phyloP scores from a whole-genome alignment of 2,113 vertebrate species.

The Pseudonaja textilis region DNA sequence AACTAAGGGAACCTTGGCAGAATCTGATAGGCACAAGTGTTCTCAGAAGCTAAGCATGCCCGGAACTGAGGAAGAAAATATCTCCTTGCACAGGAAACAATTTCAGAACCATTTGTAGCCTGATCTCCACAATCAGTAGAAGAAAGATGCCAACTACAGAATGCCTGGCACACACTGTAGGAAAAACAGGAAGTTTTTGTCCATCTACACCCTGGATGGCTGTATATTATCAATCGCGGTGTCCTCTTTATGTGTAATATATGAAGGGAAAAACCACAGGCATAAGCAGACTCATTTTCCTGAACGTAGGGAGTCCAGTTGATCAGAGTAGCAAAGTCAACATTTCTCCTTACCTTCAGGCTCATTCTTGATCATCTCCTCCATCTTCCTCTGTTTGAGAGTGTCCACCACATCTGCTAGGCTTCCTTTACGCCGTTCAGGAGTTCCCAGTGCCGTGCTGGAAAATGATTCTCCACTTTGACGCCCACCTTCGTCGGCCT shows the following conservation, averaged over 20 bases:
- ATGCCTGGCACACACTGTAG: not conserved
- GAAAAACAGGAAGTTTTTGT: not conserved
- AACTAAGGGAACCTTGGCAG: not conserved
- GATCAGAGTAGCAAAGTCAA: not conserved
- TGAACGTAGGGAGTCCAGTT: not conserved
- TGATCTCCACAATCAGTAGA: not conserved
- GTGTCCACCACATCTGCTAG: slow-evolving; percentile 97
- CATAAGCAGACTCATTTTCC: not conserved
- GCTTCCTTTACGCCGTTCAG: slow-evolving; percentile 96
- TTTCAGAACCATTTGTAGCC: not conserved
- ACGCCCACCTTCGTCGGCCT: slow-evolving; percentile 88
- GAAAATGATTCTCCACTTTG: slow-evolving; percentile 85
- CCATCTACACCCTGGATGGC: not conserved
- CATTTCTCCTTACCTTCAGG: slow-evolving; percentile 86
- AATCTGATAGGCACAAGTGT: not conserved
- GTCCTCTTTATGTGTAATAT: not conserved
- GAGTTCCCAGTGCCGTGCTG: slow-evolving; percentile 84
- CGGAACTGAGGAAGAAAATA: not conserved
- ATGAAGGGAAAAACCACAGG: not conserved
- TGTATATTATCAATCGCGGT: not conserved
- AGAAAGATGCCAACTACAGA: not conserved
- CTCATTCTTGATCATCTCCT: slow-evolving; percentile 98
- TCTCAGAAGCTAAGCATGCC: not conserved
- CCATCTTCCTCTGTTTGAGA: slow-evolving; percentile 98
- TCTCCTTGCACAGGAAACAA: not conserved